Evolutionary conservation across 2,888 invertebrate species (phyloP), one percentile per base, ranked within the genome.

Genomic region (Dendrolimus houi): DNA sequence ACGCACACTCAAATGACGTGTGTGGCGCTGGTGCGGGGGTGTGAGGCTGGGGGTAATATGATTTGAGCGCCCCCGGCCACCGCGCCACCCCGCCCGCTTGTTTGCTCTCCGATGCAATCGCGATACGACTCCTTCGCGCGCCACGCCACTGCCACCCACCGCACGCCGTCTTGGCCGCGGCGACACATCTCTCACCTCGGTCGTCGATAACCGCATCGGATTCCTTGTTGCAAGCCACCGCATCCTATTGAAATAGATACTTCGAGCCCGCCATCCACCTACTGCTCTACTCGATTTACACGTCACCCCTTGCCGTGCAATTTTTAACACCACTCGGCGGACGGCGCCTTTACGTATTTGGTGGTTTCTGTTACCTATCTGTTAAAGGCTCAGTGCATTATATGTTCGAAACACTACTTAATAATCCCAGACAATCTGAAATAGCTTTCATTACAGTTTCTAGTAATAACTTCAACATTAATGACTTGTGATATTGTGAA

Each of bases 1-100:
- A 93, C 93, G 92, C 91, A 91, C 91, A 91, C 92, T 92, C 91
- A 92, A 92, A 93, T 93, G 92, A 93, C 92, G 93, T 92, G 93
- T 93, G 93, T 79, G 83, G 81, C 70, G 82, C 73, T 72, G 47
- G 12, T 67, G 71, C 65, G 68, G 74, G 77, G 80, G 87, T 82
- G 84, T 83, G 85, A 79, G 86, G 76, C 77, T 71, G 85, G 87
- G 86, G 89, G 89, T 89, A 88, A 89, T 88, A 90, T 89, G 89
- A 89, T 89, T 89, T 89, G 87, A 87, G 85, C 86, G 79, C 75
- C 79, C 79, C 81, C 79, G 79, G 77, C 71, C 75, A 65, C 72
- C 75, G 80, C 84, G 79, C 79, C 83, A 81, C 86, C 85, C 83
- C 87, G 80, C 84, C 84, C 86, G 86, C 87, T 86, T 89, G 89